phyloP scores from a whole-genome alignment of 2,888 invertebrate genomes.

The Tachina grossa region DNA sequence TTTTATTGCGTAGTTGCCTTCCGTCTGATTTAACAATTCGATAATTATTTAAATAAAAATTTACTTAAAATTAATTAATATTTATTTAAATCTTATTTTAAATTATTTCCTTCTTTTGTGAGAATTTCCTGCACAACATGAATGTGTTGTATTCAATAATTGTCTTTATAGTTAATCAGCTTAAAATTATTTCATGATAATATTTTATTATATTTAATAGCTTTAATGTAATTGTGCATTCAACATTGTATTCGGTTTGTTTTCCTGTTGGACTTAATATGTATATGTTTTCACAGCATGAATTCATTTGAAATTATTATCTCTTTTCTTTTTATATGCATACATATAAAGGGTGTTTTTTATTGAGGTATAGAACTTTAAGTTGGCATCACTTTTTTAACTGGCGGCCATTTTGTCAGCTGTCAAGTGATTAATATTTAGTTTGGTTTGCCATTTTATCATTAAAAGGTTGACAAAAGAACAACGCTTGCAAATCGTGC shows the following conservation, averaged over 20 bases:
- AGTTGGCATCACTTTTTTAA: too few species aligned
- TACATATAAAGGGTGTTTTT: too few species aligned
- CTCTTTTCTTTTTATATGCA: constrained; percentile 11
- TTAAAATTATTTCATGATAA: constrained; percentile 54
- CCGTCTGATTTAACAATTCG: background rate
- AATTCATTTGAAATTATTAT: constrained; percentile 40
- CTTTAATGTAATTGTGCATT: constrained; percentile 55
- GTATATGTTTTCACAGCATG: constrained; percentile 55
- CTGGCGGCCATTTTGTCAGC: too few species aligned
- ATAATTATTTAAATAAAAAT: background rate
- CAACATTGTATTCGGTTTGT: constrained; percentile 44
- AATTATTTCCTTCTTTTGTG: background rate
- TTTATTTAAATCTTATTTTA: background rate
- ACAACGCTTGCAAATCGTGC: too few species aligned
- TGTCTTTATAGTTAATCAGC: constrained; percentile 50
- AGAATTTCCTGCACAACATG: background rate
- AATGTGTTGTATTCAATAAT: constrained; percentile 37
- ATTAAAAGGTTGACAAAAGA: too few species aligned
- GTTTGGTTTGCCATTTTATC: too few species aligned
- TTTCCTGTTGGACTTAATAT: constrained; percentile 49
- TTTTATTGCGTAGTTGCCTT: too few species aligned
- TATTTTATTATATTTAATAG: constrained; percentile 57
- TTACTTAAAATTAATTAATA: background rate
- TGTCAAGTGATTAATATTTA: too few species aligned
- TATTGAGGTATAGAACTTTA: too few species aligned